Conservation (phyloP, 2,797 vertebrate species). For the Echiichthys vipera region DNA sequence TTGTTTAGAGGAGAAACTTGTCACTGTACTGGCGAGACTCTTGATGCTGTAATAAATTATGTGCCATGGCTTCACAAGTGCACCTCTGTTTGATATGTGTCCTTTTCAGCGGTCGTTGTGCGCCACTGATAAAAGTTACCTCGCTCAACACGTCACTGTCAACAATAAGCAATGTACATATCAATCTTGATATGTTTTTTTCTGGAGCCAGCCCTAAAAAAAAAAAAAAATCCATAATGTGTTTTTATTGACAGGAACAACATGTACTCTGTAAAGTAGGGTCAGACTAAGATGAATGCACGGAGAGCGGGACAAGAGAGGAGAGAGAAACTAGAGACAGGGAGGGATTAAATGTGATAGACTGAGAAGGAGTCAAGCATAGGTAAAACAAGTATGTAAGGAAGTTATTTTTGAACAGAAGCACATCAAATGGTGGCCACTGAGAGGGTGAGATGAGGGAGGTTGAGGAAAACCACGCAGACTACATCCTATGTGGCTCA, state of each 20-base stretch:
- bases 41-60: slow-evolving; percentile 52
- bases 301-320: background rate
- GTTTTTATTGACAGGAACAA: slow-evolving; percentile 72
- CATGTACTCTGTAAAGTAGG: slow-evolving; percentile 52
- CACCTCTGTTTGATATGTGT: slow-evolving; percentile 39
- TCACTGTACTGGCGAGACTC: slow-evolving; percentile 22
- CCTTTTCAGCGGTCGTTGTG: slow-evolving; percentile 19
- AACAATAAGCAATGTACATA: slow-evolving; percentile 49
- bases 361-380: background rate
- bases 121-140: slow-evolving; percentile 57
- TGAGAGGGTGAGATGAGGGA: slow-evolving; percentile 30
- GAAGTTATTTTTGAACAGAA: slow-evolving; percentile 52
- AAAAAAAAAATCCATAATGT: slow-evolving; percentile 74
- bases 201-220: slow-evolving; percentile 23
- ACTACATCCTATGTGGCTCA: slow-evolving; percentile 21
- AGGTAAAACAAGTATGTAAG: slow-evolving; percentile 22
- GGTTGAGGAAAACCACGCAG: slow-evolving; percentile 10
- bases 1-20: slow-evolving; percentile 41
- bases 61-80: slow-evolving; percentile 29
- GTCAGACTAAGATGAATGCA: slow-evolving; percentile 69
- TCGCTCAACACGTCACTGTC: slow-evolving; percentile 62
- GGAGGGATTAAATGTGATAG: background rate
- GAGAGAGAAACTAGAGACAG: slow-evolving; percentile 5
- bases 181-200: slow-evolving; percentile 73
- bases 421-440: slow-evolving; percentile 17